Evolutionary conservation across 2,888 invertebrate genomes (phyloP).

Genomic region (Mycogona germanica): DNA sequence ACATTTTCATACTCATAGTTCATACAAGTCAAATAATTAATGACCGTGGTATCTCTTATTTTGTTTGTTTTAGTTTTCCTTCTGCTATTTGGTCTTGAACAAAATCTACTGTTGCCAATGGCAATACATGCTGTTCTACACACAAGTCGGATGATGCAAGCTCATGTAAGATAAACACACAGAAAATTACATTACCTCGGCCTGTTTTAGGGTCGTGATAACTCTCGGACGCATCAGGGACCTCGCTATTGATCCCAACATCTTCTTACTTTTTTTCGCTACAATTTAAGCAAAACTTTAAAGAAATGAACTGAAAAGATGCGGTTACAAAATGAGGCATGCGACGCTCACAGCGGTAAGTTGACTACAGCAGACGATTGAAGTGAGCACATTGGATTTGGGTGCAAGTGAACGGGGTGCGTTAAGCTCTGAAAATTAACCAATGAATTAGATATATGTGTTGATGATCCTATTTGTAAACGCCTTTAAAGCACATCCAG

Average conservation of each 20-base stretch:
- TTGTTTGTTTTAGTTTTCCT: no score
- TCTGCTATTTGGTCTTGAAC: no score
- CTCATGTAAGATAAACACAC: not conserved
- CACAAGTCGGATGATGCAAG: slow-evolving; percentile 2
- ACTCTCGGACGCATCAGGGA: not conserved
- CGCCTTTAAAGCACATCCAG: no score
- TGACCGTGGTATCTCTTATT: no score
- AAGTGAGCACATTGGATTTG: not conserved
- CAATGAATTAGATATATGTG: no score
- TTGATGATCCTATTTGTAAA: no score
- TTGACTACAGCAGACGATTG: not conserved
- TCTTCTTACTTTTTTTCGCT: not conserved
- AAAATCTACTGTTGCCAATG: no score
- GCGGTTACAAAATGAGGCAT: not conserved
- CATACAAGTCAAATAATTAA: no score
- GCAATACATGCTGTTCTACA: no score
- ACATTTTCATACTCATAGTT: no score
- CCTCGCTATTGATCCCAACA: not conserved
- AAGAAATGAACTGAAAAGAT: no score
- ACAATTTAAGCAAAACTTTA: not conserved
- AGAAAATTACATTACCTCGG: not conserved
- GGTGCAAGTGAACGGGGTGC: not conserved
- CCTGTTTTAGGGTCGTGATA: not conserved
- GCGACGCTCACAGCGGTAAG: not conserved
- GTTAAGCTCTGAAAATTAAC: not conserved